These are phyloP conservation scores for Rhagoletis pomonella DNA, from an alignment of 1,140 invertebrate genomes.

Conservation along the genomic window DNA sequence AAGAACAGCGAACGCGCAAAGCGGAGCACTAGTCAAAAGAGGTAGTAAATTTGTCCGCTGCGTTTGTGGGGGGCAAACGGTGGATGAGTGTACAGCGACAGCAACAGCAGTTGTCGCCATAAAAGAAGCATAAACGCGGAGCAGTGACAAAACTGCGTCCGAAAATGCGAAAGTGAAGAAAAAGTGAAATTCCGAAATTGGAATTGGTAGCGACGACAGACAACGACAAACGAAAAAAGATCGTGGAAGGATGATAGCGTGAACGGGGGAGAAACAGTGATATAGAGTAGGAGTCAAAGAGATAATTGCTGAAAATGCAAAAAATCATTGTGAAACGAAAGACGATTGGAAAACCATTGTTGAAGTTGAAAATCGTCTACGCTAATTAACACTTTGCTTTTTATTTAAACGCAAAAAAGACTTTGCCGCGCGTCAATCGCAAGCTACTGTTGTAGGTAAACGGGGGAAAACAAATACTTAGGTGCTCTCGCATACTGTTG, in stretches of 20 bases:
- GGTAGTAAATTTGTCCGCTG: slow-evolving; percentile 30
- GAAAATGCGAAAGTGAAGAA: slow-evolving; percentile 49
- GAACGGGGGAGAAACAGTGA: slow-evolving; percentile 40
- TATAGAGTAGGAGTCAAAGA: slow-evolving; percentile 50
- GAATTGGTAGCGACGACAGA: slow-evolving; percentile 37
- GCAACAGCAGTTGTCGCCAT: not conserved
- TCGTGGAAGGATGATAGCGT: slow-evolving; percentile 47
- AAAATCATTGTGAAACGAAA: slow-evolving; percentile 48
- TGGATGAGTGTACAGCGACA: slow-evolving; percentile 27
- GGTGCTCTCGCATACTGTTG: slow-evolving; percentile 17
- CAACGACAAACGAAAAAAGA: slow-evolving; percentile 47
- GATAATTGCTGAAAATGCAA: slow-evolving; percentile 41
- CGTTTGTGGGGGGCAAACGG: slow-evolving; percentile 37
- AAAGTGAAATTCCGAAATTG: slow-evolving; percentile 52
- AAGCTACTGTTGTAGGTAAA: not conserved
- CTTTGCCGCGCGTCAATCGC: slow-evolving; percentile 23
- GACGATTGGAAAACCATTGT: slow-evolving; percentile 47
- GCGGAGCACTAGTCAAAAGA: slow-evolving; percentile 3
- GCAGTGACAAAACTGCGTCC: slow-evolving; percentile 45
- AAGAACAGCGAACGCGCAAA: not conserved
- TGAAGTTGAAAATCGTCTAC: slow-evolving; percentile 14
- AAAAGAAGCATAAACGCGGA: slow-evolving; percentile 2
- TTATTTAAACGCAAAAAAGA: slow-evolving; percentile 14
- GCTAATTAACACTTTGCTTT: slow-evolving; percentile 31
- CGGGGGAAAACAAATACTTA: slow-evolving; percentile 31